phyloP scores from a whole-genome alignment of 2,888 invertebrate genomes.

The Cactoblastis cactorum region DNA sequence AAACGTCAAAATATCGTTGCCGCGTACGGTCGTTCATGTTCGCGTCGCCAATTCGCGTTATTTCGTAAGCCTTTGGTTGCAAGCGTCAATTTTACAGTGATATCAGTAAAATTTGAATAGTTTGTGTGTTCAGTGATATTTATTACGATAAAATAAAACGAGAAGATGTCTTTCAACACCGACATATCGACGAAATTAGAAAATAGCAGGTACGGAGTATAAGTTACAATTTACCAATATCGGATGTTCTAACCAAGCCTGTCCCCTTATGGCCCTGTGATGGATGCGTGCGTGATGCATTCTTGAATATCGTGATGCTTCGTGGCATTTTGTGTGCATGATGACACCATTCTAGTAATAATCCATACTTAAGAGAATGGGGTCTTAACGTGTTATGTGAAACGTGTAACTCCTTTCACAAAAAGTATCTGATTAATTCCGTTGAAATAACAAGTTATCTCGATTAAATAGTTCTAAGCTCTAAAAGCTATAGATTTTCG shows the following conservation, averaged over 20 bases:
- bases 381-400: slow-evolving; percentile 11
- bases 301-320: slow-evolving; percentile 19
- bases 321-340: slow-evolving; percentile 14
- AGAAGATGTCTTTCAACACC: slow-evolving; percentile 76
- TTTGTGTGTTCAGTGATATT: slow-evolving; percentile 77
- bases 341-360: slow-evolving; percentile 11
- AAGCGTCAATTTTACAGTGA: slow-evolving; percentile 61
- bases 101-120: slow-evolving; percentile 49
- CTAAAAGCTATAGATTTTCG: not conserved
- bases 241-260: slow-evolving; percentile 35
- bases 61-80: slow-evolving; percentile 53
- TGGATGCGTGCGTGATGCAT: slow-evolving; percentile 21
- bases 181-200: slow-evolving; percentile 74
- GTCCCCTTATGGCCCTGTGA: slow-evolving; percentile 35
- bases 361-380: slow-evolving; percentile 11
- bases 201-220: slow-evolving; percentile 73
- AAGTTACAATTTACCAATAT: slow-evolving; percentile 33
- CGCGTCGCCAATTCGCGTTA: slow-evolving; percentile 50
- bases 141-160: slow-evolving; percentile 67
- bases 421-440: not conserved
- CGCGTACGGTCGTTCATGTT: slow-evolving; percentile 48
- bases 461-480: not conserved
- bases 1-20: slow-evolving; percentile 64
- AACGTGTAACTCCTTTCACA: slow-evolving; percentile 16
- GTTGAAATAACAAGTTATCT: not conserved